phyloP scores from a whole-genome alignment of 2,797 vertebrate genomes.

The Pangasius larnaudii region DNA sequence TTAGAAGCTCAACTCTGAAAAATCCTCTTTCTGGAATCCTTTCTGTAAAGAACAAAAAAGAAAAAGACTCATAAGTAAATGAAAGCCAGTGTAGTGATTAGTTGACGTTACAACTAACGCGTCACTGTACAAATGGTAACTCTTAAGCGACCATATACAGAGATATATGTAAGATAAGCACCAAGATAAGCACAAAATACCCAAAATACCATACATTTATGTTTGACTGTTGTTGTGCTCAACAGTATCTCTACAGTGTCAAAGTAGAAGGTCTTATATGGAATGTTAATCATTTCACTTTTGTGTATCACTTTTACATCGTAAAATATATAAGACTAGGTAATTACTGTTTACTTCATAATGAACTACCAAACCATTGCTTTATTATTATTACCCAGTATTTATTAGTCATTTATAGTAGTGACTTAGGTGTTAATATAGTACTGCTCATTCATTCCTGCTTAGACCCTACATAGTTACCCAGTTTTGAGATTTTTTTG shows the following conservation, averaged over 20 bases:
- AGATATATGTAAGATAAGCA: not conserved
- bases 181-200: not conserved
- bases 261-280: not conserved
- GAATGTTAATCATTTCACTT: not conserved
- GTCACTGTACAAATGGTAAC: not conserved
- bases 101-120: not conserved
- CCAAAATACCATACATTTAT: not conserved
- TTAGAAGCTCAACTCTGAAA: conserved; percentile 60
- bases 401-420: not conserved
- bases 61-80: conserved; percentile 37
- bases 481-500: not conserved
- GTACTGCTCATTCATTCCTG: not conserved
- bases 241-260: not conserved
- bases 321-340: not conserved
- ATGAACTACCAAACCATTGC: not conserved
- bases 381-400: not conserved
- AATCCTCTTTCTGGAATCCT: conserved; percentile 65
- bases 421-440: not conserved
- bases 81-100: conserved; percentile 2
- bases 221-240: not conserved
- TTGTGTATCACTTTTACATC: not conserved
- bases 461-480: not conserved
- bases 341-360: not conserved
- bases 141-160: not conserved
- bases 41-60: conserved; percentile 71